Evolutionary conservation across 2,888 invertebrate genomes (phyloP).

Genomic region (Chrysolina haemoptera): DNA sequence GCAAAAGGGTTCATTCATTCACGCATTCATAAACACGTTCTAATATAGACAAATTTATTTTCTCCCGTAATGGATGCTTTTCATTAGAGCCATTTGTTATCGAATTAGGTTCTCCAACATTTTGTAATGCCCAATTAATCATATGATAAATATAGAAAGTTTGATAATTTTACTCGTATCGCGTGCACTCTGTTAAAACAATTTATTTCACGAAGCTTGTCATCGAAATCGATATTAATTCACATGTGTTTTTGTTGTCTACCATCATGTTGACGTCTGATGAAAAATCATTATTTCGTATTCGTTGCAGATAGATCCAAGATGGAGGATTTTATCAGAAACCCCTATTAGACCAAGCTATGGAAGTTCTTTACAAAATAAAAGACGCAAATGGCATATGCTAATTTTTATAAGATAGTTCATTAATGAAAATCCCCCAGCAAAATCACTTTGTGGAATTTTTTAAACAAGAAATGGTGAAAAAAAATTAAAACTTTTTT

Average conservation of each 20-base stretch:
- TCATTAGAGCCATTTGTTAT: conserved; percentile 51
- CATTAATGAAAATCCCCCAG: too few species aligned
- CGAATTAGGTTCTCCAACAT: conserved; percentile 51
- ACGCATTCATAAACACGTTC: conserved; percentile 45
- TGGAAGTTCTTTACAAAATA: too few species aligned
- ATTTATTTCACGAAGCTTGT: background rate
- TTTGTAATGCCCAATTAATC: conserved; percentile 53
- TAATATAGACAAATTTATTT: conserved; percentile 46
- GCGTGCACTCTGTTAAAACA: background rate
- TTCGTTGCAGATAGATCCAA: background rate
- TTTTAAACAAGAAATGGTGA: too few species aligned
- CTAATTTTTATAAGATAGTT: too few species aligned
- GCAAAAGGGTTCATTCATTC: conserved; percentile 41
- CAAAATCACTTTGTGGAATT: too few species aligned
- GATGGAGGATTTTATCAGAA: too few species aligned
- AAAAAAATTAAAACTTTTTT: too few species aligned
- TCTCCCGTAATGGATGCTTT: conserved; percentile 47
- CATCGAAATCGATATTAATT: conserved; percentile 2
- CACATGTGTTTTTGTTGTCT: background rate
- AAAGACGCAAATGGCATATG: too few species aligned
- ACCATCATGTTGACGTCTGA: background rate
- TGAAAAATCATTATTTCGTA: background rate
- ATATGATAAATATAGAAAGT: conserved; percentile 48
- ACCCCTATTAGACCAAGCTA: too few species aligned
- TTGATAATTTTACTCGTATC: conserved; percentile 14